These are phyloP conservation scores for Eubasilissa regina DNA, from an alignment of 1,140 invertebrate genomes.

Conservation along the genomic window DNA sequence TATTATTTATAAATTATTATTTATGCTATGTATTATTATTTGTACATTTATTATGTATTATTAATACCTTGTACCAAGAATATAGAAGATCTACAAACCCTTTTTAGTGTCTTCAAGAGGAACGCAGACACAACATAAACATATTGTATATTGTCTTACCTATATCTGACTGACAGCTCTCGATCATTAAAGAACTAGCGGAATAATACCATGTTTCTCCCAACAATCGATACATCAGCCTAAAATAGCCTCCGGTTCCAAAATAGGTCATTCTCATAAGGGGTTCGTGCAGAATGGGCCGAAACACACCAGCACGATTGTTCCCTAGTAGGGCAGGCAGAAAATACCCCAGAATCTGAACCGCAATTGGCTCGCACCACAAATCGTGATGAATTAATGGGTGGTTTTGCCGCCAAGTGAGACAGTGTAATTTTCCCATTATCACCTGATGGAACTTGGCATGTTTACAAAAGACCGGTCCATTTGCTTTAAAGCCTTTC, in stretches of 20 bases:
- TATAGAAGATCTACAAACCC: no score
- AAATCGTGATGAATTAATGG: slow-evolving; percentile 38
- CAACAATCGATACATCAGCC: slow-evolving; percentile 1
- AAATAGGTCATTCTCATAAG: slow-evolving; percentile 28
- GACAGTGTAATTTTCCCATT: slow-evolving; percentile 55
- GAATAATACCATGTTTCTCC: not conserved
- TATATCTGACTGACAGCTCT: no score
- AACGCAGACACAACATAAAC: no score
- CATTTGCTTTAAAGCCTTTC: slow-evolving; percentile 40
- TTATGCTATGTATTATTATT: no score
- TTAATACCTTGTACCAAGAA: no score
- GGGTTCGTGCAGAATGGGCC: slow-evolving; percentile 8
- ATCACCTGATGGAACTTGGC: slow-evolving; percentile 53
- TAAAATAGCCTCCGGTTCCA: not conserved
- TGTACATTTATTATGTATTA: no score
- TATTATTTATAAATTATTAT: no score
- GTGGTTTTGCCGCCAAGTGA: slow-evolving; percentile 32
- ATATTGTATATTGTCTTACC: no score
- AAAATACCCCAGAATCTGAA: slow-evolving; percentile 5
- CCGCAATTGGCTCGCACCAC: slow-evolving; percentile 14
- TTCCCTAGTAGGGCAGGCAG: slow-evolving; percentile 27
- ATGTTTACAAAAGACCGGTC: slow-evolving; percentile 54
- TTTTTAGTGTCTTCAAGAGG: no score
- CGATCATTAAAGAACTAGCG: not conserved
- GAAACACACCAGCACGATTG: not conserved